Percentiles rank a stretch among this genome's conserved stretches.
Evolutionary conservation across 2,113 vertebrate genomes (phyloP).

Genomic region (Notothenia coriiceps): DNA sequence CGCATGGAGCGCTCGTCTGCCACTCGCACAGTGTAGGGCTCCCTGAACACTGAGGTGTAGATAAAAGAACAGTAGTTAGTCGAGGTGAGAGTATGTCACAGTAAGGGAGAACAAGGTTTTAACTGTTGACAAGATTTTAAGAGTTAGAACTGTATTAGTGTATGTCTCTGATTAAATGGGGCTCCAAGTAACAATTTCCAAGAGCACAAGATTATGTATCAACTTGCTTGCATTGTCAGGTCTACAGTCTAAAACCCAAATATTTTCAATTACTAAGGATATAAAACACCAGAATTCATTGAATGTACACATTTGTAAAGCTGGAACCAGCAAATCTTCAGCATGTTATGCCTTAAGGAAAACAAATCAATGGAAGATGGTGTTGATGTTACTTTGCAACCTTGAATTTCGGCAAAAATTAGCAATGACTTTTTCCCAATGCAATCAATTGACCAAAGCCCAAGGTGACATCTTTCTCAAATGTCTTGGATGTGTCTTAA

Average conservation of each 20-base stretch:
- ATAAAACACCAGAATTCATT: background rate
- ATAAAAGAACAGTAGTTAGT: conserved; percentile 35
- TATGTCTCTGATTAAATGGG: too few species aligned
- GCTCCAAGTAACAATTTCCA: background rate
- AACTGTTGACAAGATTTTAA: background rate
- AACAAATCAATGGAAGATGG: background rate
- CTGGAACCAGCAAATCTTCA: background rate
- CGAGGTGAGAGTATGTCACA: background rate
- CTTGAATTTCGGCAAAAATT: background rate
- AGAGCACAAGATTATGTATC: background rate
- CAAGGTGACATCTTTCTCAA: background rate
- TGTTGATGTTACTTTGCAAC: background rate
- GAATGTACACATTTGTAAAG: background rate
- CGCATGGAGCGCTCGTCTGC: conserved; percentile 99
- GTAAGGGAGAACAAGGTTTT: background rate
- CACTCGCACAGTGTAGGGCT: conserved; percentile 99
- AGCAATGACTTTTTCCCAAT: background rate
- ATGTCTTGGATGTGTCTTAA: too few species aligned
- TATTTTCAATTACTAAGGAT: background rate
- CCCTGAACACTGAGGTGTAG: conserved; percentile 89
- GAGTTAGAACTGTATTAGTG: background rate
- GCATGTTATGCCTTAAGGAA: background rate
- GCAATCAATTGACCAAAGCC: background rate
- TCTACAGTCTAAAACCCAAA: background rate
- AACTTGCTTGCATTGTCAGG: conserved; percentile 2